Conservation (phyloP, 1,140 invertebrate species). For the Anastrepha obliqua region DNA sequence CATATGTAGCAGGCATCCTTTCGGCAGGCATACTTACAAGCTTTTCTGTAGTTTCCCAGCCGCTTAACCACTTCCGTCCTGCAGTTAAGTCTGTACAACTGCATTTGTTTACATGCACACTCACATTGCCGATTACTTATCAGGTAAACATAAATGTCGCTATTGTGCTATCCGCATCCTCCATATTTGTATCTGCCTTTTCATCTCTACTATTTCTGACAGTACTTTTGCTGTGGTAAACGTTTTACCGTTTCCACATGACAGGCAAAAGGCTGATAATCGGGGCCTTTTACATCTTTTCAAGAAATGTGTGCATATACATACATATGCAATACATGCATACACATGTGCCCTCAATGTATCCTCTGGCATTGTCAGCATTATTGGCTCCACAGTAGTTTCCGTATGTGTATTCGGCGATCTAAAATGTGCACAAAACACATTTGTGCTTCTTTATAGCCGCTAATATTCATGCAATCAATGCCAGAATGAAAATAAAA, state of each 20-base stretch:
- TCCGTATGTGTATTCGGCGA: too few species aligned
- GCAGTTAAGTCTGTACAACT: not conserved
- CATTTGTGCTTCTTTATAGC: too few species aligned
- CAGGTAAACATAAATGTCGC: not conserved
- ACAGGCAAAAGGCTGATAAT: not conserved
- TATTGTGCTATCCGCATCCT: not conserved
- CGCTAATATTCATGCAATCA: too few species aligned
- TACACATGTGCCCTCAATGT: too few species aligned
- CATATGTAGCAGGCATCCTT: not conserved
- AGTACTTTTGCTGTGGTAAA: not conserved
- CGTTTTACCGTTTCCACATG: not conserved
- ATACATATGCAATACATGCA: too few species aligned
- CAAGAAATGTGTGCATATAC: too few species aligned
- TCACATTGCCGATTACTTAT: not conserved
- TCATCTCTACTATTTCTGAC: not conserved
- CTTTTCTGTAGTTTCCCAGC: not conserved
- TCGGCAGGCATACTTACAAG: not conserved
- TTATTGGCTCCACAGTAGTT: too few species aligned
- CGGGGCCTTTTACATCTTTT: not conserved
- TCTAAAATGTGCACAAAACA: too few species aligned
- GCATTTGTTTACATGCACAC: not conserved
- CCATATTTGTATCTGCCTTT: not conserved
- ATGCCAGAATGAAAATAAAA: too few species aligned
- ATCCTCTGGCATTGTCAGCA: too few species aligned
- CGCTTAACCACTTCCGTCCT: constrained; percentile 15